Base-by-base conservation (phyloP, 2,888 invertebrate species). In the Eudemis profundana region DNA sequence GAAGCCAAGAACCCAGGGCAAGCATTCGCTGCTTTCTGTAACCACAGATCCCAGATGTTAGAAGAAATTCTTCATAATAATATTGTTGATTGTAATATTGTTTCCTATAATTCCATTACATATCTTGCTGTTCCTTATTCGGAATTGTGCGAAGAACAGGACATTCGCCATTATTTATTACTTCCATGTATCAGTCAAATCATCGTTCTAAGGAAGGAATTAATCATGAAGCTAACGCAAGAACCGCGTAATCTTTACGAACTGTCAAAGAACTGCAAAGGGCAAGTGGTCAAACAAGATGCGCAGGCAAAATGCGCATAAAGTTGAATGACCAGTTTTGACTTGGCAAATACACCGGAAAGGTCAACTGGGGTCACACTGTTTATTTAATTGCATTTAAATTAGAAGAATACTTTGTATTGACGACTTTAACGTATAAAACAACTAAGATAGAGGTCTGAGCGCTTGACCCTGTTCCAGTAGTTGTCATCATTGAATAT, bases 241-340 rank as follows among this genome's bases (percentile, higher is more conserved):
- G 7, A 53, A 33, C 15, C 61, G 27, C 21, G 21, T 14, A 44
- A 44, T 44, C 27, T 23, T 12, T 38, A 33, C 5, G 27, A 21
- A 23, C 23, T 53, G 53, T 21, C 38, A 50, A 57, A 36, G 12
- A 42, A 57, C 42, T 38, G 44, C 38, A 59, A 65, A 65, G 57
- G 59, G 59, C 46, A 21, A 53, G 65, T 47, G 60, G 53, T 65
- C 60, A 65, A 53, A 53, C 46, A 40, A 59, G 50, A 64, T 42
- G 12, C n/a, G 12, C 53, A 59, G 59, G 59, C 51, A 53, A n/a
- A 46, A 56, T 40, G 38, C 44, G 29, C 40, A 33, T 64, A 21
- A 51, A 59, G 64, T 44, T 64, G 59, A 64, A 59, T 38, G 59
- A 65, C 65, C 60, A 59, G 65, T 29, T 47, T 36, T 23, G 38